Conservation (phyloP, 2,888 invertebrate species). For the Hydriomena furcata region DNA sequence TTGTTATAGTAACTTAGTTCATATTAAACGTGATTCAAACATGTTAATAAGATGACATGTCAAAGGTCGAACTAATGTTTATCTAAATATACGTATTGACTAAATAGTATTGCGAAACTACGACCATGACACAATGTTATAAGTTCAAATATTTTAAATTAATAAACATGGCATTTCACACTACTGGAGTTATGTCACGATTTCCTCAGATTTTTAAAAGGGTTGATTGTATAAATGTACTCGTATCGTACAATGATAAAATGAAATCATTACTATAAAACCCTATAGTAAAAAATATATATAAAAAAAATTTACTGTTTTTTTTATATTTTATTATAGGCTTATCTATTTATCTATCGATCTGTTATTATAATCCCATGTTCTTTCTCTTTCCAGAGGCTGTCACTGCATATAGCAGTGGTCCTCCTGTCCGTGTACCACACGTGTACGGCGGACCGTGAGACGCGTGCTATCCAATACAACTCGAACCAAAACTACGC, state of each 20-base stretch:
- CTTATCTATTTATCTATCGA: too few species aligned
- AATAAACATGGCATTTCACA: constrained; percentile 16
- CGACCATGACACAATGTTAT: constrained; percentile 32
- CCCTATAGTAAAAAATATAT: too few species aligned
- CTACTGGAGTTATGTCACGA: constrained; percentile 13
- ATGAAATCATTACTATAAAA: too few species aligned
- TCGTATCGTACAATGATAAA: too few species aligned
- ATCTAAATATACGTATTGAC: constrained; percentile 17
- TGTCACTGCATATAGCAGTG: constrained; percentile 75
- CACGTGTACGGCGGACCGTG: constrained; percentile 64
- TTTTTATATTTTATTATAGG: too few species aligned
- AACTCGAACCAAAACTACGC: constrained; percentile 69
- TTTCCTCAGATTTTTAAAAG: constrained; percentile 4
- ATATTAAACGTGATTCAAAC: background rate
- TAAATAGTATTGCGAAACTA: constrained; percentile 27
- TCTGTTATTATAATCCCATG: too few species aligned
- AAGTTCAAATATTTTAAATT: constrained; percentile 30
- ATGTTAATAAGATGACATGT: constrained; percentile 9
- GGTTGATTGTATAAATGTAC: too few species aligned
- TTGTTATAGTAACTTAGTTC: too few species aligned
- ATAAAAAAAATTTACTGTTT: too few species aligned
- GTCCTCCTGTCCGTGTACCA: constrained; percentile 70
- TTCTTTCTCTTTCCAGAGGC: constrained; percentile 65
- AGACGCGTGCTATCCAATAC: constrained; percentile 60
- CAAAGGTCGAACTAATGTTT: constrained; percentile 21